Base-by-base conservation (phyloP, 1,140 invertebrate genomes). In the Drosophila lacertosa region DNA sequence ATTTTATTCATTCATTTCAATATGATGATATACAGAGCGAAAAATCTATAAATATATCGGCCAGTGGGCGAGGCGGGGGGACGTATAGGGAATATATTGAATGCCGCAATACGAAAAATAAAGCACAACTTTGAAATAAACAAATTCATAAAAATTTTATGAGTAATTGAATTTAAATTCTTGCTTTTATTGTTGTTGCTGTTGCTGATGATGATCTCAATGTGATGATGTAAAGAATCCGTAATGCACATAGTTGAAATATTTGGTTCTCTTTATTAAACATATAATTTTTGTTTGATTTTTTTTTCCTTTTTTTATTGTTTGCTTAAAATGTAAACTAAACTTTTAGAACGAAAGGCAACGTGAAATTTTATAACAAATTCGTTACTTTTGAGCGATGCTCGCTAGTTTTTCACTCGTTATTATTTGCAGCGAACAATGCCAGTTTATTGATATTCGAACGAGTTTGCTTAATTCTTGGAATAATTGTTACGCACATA, bases 91-190 rank as follows among this genome's bases (percentile, higher is more conserved):
- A 29, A 33, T 10, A 24, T 13, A 51, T 26, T 26, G 24, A 26
- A 26, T 26, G 24, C 45, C 18, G 29, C 48, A 54, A 51, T 59
- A 37, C 22, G 54, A 39, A 70, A 33, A 64, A 60, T 57, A 54
- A 53, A 42, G 24, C 37, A 60, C 51, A 65, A 55, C 64, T 79
- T 67, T 67, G 42, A 74, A 72, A 88, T 88, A 88, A 88, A 88
- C 82, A 88, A 67, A 88, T 72, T 68, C 77, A 86, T 81, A 77
- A 81, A 86, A 86, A 64, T 88, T 78, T 88, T 82, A 88, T 88
- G 82, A 84, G 67, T 84, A 84, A 84, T 84, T 80, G 67, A 67
- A 64, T 54, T 79, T 66, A 39, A 74, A 84, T 71, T 58, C 39
- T 54, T 69, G 22, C 10, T 35, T 26, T 70, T 35, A 39, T 50